Conservation (phyloP, 2,113 vertebrate genomes). For the Felis catus region F.catus_Fca126_mat1.0 CM031420.1:157247001-157247500, state of each 20-base stretch:
- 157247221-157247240: rapidly evolving
- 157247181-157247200: neutral
- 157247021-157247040: neutral
- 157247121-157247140: neutral
- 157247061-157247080: neutral
- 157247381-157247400: neutral
- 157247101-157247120: neutral
- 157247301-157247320: neutral
- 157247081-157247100: neutral
- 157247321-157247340: neutral
- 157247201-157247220: too few relatives aligned
- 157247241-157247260: neutral
- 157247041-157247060: neutral
- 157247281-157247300: neutral
- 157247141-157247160: neutral
- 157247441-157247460: too few relatives aligned
- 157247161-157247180: neutral
- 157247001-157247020: neutral
- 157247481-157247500: too few relatives aligned
- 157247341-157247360: neutral
- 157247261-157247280: rapidly evolving
- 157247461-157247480: neutral
- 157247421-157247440: neutral
- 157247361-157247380: neutral
- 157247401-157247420: neutral